Percentiles rank a stretch among this genome's conserved stretches.
phyloP scores from a whole-genome alignment of 2,797 vertebrate species.

The Bradypus variegatus region DNA sequence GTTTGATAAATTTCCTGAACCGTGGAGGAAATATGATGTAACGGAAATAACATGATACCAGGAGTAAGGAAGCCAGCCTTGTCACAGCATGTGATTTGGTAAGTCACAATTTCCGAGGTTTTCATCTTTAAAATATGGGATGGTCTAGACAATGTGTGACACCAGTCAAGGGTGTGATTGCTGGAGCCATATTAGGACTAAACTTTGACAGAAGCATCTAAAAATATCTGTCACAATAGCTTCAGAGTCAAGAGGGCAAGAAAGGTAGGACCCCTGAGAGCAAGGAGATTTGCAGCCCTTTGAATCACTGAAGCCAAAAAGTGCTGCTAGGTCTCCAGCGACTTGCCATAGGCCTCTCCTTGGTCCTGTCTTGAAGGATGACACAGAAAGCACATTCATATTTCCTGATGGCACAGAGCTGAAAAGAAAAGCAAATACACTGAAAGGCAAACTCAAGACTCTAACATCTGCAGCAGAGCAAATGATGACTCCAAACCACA shows the following conservation, averaged over 20 bases:
- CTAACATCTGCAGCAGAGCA: not conserved
- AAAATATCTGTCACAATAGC: not conserved
- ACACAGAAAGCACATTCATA: not conserved
- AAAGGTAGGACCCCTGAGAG: not conserved
- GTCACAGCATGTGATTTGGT: not conserved
- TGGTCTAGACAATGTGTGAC: not conserved
- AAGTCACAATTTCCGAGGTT: not conserved
- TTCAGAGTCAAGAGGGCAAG: slow-evolving; percentile 11
- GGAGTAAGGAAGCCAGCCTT: not conserved
- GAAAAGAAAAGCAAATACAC: not conserved
- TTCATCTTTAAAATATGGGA: not conserved
- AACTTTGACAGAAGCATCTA: not conserved
- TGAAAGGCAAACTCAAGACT: not conserved
- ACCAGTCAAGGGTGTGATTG: not conserved
- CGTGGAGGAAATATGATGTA: not conserved
- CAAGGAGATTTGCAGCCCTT: not conserved
- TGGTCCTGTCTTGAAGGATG: not conserved
- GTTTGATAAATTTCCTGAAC: not conserved
- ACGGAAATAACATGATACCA: not conserved
- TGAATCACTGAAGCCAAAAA: not conserved
- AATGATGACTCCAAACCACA: not conserved
- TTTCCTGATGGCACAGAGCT: not conserved
- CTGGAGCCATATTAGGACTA: not conserved
- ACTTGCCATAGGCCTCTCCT: not conserved
- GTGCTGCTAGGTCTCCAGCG: not conserved